Base-by-base conservation (phyloP, 2,888 invertebrate species). In the Ligdia adustata region DNA sequence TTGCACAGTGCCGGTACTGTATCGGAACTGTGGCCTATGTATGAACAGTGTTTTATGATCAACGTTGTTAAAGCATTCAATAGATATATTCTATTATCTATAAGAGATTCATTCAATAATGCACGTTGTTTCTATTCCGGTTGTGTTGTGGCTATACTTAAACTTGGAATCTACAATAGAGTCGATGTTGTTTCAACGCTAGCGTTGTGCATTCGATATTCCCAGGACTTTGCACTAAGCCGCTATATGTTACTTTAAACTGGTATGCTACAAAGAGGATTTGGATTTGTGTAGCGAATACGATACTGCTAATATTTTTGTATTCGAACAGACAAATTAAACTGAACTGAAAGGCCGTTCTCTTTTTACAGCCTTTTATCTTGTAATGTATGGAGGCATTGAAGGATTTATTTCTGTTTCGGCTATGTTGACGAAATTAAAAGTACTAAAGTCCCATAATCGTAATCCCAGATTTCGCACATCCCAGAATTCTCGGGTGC, bases 161-260 rank as follows among this genome's bases (percentile, higher is more conserved):
- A 33, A 20, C 20, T 6, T 18, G 18, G 6, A 18, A 5, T 18
- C 33, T 41, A 41, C 9, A 13, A 16, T 18, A 27, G 4, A n/a
- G 20, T 18, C 5, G 9, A 11, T 14, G 9, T n/a, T 28, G 32
- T 51, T 55, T 38, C 29, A 37, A 50, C 35, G 51, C 49, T 18
- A 26, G 31, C 29, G 41, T 51, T 37, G 50, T 54, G 43, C 35
- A 53, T 53, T 53, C 53, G 35, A 46, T 50, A 49, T 33, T 55
- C 37, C 9, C 20, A 39, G 39, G 29, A 29, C 29, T 9, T 27
- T 13, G 26, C 14, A 32, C 29, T 16, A 40, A 45, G 39, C 41
- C 48, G 29, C 42, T 47, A 34, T 55, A 39, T 22, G 52, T 49
- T 46, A 46, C 15, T 32, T 16, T 32, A 32, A 22, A 22, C 31